Conservation (phyloP, 1,140 invertebrate genomes). For the Heliconius nattereri region DNA sequence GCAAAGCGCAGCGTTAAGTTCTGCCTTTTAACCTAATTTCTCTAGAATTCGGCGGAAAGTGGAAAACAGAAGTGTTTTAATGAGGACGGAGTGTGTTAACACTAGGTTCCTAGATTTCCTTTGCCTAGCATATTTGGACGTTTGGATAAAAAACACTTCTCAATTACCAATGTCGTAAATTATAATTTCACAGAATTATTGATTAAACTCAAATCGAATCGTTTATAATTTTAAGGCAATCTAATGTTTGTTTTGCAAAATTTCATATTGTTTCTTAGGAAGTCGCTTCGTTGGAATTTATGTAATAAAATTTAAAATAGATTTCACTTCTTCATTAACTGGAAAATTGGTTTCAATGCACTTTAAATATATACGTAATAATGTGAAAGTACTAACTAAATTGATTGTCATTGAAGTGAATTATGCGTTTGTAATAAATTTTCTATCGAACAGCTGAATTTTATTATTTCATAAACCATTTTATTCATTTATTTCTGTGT, state of each 20-base stretch:
- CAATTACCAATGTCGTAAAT: neutral
- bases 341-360: conserved; percentile 65
- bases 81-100: too few relatives aligned
- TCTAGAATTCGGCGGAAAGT: too few relatives aligned
- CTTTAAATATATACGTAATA: conserved; percentile 25
- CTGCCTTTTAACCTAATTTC: too few relatives aligned
- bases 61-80: too few relatives aligned
- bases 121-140: too few relatives aligned
- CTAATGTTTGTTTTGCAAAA: neutral
- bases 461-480: neutral
- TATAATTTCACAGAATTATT: conserved; percentile 1
- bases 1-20: too few relatives aligned
- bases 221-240: neutral
- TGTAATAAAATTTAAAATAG: conserved; percentile 40
- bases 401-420: conserved; percentile 40
- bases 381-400: conserved; percentile 54
- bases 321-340: conserved; percentile 58
- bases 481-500: neutral
- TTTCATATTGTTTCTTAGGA: neutral
- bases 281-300: neutral
- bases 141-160: too few relatives aligned
- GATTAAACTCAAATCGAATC: neutral
- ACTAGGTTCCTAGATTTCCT: too few relatives aligned
- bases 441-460: neutral
- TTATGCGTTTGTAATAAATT: conserved; percentile 31